phyloP scores from a whole-genome alignment of 2,797 vertebrate species.

The Cuniculus paca region DNA sequence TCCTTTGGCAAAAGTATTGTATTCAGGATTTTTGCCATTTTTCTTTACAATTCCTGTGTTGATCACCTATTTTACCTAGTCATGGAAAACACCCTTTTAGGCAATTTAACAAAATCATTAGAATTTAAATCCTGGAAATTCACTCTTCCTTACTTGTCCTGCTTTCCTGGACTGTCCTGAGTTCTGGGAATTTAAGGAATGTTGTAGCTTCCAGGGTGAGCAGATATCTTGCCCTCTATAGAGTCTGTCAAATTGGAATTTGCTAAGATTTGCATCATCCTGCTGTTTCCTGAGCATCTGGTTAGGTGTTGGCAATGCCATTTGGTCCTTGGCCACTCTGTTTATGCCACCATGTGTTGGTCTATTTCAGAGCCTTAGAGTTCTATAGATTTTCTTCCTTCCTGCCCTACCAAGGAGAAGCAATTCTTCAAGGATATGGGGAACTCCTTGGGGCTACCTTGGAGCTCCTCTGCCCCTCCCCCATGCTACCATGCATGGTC shows the following conservation, averaged over 20 bases:
- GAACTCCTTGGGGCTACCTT: neutral
- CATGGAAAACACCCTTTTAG: neutral
- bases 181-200: neutral
- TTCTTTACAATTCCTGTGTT: neutral
- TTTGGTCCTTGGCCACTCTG: neutral
- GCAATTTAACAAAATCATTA: neutral
- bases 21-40: neutral
- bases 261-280: neutral
- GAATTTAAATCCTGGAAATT: neutral
- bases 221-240: neutral
- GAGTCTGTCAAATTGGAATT: neutral
- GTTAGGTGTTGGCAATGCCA: neutral
- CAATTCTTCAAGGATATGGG: neutral
- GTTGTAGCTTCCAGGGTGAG: neutral
- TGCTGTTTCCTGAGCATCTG: neutral
- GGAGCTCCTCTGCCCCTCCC: neutral
- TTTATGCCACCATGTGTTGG: slow-evolving; percentile 15
- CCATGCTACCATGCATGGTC: neutral
- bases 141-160: neutral
- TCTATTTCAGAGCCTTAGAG: neutral
- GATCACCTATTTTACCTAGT: neutral
- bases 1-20: neutral
- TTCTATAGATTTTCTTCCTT: neutral
- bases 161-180: neutral
- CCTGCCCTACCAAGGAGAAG: neutral